phyloP scores from a whole-genome alignment of 2,113 vertebrate species.

The Bos javanicus region DNA sequence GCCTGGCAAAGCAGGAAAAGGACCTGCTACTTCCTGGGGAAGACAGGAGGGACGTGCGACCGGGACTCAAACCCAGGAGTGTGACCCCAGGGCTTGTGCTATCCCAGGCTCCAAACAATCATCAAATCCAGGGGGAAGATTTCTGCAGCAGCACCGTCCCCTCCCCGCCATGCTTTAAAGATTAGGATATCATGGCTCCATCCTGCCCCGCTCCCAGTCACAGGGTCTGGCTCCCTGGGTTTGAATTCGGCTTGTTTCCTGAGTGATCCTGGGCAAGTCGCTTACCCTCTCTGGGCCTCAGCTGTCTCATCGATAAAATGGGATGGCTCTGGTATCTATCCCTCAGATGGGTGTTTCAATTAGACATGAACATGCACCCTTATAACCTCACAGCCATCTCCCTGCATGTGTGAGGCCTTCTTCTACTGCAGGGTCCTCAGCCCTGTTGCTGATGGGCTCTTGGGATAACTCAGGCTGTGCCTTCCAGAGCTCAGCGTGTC shows the following conservation, averaged over 20 bases:
- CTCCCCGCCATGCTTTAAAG: background rate
- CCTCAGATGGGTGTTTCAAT: background rate
- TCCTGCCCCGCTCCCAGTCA: background rate
- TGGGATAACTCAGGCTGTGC: background rate
- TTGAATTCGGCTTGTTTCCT: background rate
- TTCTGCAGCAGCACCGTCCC: background rate
- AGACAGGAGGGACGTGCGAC: background rate
- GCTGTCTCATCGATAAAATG: background rate
- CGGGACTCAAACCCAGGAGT: too few species aligned
- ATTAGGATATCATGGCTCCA: background rate
- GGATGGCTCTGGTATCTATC: background rate
- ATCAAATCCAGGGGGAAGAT: accelerated
- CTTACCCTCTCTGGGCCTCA: background rate
- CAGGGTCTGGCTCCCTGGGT: background rate
- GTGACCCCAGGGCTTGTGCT: background rate
- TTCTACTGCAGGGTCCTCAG: background rate
- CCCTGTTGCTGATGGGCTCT: background rate
- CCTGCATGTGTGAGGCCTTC: background rate
- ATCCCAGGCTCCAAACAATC: background rate
- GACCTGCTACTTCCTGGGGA: background rate
- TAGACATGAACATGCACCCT: accelerated
- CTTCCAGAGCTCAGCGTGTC: background rate
- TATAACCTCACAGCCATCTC: background rate
- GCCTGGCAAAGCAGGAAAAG: background rate
- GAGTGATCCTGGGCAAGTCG: background rate